Evolutionary conservation across 2,113 vertebrate genomes (phyloP), one percentile per base, ranked within the genome.

Genomic region (Glaucomys volans): DNA sequence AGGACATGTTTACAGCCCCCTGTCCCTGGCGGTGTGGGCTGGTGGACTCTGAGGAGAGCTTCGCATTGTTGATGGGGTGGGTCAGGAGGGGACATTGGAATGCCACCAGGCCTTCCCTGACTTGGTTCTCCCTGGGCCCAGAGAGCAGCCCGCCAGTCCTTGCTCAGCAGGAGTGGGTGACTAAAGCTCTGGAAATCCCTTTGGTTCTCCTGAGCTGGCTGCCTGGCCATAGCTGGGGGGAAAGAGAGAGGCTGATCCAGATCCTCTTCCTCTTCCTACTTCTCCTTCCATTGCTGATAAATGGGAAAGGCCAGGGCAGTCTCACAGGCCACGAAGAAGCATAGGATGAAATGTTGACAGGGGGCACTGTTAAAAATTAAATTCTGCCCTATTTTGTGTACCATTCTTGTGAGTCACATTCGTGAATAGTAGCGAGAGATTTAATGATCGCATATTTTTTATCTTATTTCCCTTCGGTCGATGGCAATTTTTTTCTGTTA

Each of bases 401-500:
- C 99, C 99, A 98, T 99, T 99, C 99, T 99, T 99, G 99, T 99
- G 99, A 99, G 99, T 99, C 99, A 99, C 99, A 99, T 99, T 99
- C 75, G 99, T 97, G 99, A 99, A 99, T 99, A 99, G 99, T 99
- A 99, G 99, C 97, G 99, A 99, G 99, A 99, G 99, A 99, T 99
- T 99, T 99, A 99, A 99, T 99, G 99, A 99, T 99, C 99, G 98
- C 99, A 98, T 99, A 99, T 99, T 99, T 98, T 99, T 99, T 98
- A 99, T 99, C 99, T 99, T 99, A 99, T 99, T 99, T 99, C 98
- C 98, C 98, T 98, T 98, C 97, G 99, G 98, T 99, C 99, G 99
- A 99, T 99, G 99, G 99, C 99, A 99, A 99, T 99, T 99, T 99
- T 99, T 99, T 99, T 99, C 99, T 99, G 99, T 99, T 99, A 99